A percentile compares a stretch with the other conserved stretches of the same genome.
These are phyloP conservation scores for Pheosia tremula DNA, from an alignment of 2,888 invertebrate species.

Conservation along the genomic window DNA sequence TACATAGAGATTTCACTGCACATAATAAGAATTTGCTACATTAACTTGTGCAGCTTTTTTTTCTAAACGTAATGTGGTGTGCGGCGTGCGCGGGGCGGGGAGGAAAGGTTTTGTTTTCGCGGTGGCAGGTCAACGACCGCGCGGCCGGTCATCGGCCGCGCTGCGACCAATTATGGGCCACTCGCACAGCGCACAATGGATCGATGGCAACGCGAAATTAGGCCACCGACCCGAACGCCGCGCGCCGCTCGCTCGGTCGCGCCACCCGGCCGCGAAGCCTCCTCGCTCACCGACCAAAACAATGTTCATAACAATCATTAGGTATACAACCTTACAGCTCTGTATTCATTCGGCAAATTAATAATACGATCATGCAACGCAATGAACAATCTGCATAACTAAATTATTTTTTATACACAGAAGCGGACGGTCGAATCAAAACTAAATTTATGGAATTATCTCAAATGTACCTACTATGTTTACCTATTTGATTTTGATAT, in stretches of 20 bases:
- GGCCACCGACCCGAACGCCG: constrained; percentile 71
- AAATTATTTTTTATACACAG: no score
- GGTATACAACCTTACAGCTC: neutral
- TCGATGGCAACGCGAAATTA: constrained; percentile 82
- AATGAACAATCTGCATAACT: no score
- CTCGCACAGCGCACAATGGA: constrained; percentile 84
- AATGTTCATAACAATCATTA: neutral
- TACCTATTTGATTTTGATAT: no score
- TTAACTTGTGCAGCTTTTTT: constrained; percentile 14
- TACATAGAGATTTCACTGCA: no score
- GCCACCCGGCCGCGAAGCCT: constrained; percentile 39
- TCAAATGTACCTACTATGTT: no score
- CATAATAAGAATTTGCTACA: constrained; percentile 13
- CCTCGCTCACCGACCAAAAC: constrained; percentile 27
- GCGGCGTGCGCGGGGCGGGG: constrained; percentile 44
- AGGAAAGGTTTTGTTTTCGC: constrained; percentile 81
- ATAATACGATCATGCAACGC: no score
- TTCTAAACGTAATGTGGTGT: constrained; percentile 34
- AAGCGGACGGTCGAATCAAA: no score
- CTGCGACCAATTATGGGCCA: constrained; percentile 84
- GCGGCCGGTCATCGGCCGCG: constrained; percentile 81
- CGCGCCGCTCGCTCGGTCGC: constrained; percentile 45
- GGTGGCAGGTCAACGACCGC: constrained; percentile 75
- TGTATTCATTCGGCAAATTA: no score
- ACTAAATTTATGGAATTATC: no score